Evolutionary conservation across 1,140 invertebrate genomes (phyloP).

Genomic region (Cydia pomonella): DNA sequence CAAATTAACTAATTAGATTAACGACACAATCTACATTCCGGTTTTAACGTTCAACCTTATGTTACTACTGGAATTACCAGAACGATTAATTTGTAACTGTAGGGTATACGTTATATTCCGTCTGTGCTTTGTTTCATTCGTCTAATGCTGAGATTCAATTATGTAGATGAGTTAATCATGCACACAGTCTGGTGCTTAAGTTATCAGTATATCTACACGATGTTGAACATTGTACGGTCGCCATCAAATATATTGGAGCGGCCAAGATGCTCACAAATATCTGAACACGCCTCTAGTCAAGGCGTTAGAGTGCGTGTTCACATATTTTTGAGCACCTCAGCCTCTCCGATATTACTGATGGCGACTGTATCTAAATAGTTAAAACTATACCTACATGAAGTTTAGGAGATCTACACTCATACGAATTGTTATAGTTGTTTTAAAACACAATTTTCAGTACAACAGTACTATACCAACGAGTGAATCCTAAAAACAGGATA

Average conservation of each 20-base stretch:
- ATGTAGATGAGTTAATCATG: conserved; percentile 21
- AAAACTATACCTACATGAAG: too few relatives aligned
- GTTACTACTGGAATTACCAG: neutral
- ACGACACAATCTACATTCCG: conserved; percentile 20
- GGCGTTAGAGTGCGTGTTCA: too few relatives aligned
- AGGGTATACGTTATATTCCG: neutral
- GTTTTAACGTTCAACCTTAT: neutral
- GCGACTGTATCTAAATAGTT: too few relatives aligned
- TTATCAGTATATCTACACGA: neutral
- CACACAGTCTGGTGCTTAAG: neutral
- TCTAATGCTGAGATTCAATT: conserved; percentile 20
- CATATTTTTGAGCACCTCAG: too few relatives aligned
- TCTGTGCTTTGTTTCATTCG: conserved; percentile 18
- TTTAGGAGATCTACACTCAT: too few relatives aligned
- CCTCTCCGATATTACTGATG: too few relatives aligned
- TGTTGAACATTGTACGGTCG: too few relatives aligned
- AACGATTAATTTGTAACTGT: neutral
- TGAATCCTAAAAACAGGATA: neutral
- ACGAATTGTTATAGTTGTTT: too few relatives aligned
- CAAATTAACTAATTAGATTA: conserved; percentile 29
- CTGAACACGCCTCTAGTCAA: too few relatives aligned
- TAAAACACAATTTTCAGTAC: too few relatives aligned
- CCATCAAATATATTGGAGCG: too few relatives aligned
- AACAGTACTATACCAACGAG: neutral
- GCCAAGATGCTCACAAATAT: too few relatives aligned